Evolutionary conservation across 2,888 invertebrate genomes (phyloP).

Genomic region (Habroteleia sp.): DNA sequence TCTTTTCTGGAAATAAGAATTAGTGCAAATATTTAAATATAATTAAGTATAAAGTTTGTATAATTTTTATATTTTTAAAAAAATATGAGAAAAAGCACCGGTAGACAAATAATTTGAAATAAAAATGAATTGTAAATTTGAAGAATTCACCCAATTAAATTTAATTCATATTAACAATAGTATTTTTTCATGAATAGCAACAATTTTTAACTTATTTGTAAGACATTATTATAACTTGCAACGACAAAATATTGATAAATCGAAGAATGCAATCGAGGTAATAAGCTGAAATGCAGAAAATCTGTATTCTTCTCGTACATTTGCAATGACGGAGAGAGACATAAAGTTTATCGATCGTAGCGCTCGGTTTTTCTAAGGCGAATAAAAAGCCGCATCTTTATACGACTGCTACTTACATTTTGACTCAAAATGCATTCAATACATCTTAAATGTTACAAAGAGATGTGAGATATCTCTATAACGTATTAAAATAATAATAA

Average conservation of each 20-base stretch:
- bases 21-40: too few species aligned
- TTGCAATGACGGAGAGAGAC: slow-evolving; percentile 57
- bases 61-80: too few species aligned
- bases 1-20: too few species aligned
- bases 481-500: too few species aligned
- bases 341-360: slow-evolving; percentile 62
- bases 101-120: too few species aligned
- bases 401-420: slow-evolving; percentile 46
- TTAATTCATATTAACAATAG: too few species aligned
- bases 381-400: slow-evolving; percentile 56
- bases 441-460: slow-evolving; percentile 32
- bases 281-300: slow-evolving; percentile 53
- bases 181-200: too few species aligned
- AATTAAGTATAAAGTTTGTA: too few species aligned
- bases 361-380: slow-evolving; percentile 52
- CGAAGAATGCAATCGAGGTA: slow-evolving; percentile 41
- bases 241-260: slow-evolving; percentile 45
- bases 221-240: slow-evolving; percentile 25
- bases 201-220: slow-evolving; percentile 22
- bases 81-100: too few species aligned
- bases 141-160: too few species aligned
- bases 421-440: slow-evolving; percentile 31
- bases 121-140: too few species aligned
- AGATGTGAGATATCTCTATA: not conserved
- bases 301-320: slow-evolving; percentile 53